phyloP scores from a whole-genome alignment of 2,888 invertebrate genomes.

The Zhuqinia jingwanae region DNA sequence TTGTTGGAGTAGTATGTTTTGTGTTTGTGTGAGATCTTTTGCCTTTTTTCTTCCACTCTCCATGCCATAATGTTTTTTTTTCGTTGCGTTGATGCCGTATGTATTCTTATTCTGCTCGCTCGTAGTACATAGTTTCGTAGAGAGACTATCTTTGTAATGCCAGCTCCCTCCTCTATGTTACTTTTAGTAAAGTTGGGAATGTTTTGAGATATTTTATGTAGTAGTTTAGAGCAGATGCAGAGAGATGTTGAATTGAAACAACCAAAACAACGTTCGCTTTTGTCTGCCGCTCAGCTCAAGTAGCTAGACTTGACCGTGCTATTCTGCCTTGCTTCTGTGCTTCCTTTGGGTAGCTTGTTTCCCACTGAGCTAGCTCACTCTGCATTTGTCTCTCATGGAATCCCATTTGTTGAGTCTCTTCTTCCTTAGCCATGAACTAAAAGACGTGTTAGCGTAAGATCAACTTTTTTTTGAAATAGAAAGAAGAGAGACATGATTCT shows the following conservation, averaged over 20 bases:
- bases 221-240: neutral
- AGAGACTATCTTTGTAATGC: too few species aligned
- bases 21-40: too few species aligned
- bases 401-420: conserved; percentile 51
- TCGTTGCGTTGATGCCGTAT: too few species aligned
- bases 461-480: conserved; percentile 11
- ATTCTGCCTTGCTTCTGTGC: conserved; percentile 3
- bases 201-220: neutral
- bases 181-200: too few species aligned
- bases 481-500: conserved; percentile 4
- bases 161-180: too few species aligned
- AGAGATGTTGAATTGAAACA: conserved; percentile 28
- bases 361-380: conserved; percentile 58
- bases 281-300: neutral
- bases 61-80: too few species aligned
- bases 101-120: neutral
- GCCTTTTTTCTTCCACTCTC: too few species aligned
- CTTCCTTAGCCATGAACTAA: neutral
- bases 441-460: conserved; percentile 38
- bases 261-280: conserved; percentile 58
- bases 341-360: conserved; percentile 59
- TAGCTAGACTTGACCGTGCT: conserved; percentile 20
- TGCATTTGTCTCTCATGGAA: conserved; percentile 64
- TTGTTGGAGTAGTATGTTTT: too few species aligned
- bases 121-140: too few species aligned